These are phyloP conservation scores for Pelodiscus sinensis DNA, from an alignment of 2,113 vertebrate genomes.

Conservation along the genomic window DNA sequence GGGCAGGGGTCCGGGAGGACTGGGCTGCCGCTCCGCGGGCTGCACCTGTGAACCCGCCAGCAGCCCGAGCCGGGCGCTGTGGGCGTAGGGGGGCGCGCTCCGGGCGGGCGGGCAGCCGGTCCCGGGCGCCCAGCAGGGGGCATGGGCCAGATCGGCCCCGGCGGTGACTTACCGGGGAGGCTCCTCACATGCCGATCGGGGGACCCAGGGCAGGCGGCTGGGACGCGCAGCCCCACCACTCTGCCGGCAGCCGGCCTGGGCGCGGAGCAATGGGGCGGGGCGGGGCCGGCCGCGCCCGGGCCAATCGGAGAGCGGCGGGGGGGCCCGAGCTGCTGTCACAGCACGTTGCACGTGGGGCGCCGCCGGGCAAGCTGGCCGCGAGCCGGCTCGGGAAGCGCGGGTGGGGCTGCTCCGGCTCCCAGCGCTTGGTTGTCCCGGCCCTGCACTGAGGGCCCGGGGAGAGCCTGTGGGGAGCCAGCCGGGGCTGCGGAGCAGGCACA, in stretches of 20 bases:
- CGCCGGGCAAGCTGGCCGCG: neutral
- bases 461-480: accelerated
- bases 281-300: neutral
- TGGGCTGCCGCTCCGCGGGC: neutral
- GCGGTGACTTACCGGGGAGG: neutral
- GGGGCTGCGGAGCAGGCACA: too few species aligned
- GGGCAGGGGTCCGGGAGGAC: too few species aligned
- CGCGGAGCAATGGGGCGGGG: neutral
- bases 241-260: neutral
- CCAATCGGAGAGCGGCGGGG: neutral
- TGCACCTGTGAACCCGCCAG: neutral
- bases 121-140: too few species aligned
- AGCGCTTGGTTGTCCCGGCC: too few species aligned
- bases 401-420: neutral
- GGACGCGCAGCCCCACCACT: neutral
- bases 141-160: too few species aligned
- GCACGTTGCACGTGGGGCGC: neutral
- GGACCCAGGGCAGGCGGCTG: too few species aligned
- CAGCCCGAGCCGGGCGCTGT: too few species aligned
- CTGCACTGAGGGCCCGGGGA: accelerated
- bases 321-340: neutral
- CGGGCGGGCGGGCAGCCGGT: too few species aligned
- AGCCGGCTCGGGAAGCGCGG: neutral
- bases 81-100: too few species aligned
- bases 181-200: neutral